A percentile compares a stretch with the other conserved stretches of the same genome.
These are phyloP conservation scores for Nomada fabriciana DNA, from an alignment of 2,888 invertebrate genomes.

Conservation along the genomic window DNA sequence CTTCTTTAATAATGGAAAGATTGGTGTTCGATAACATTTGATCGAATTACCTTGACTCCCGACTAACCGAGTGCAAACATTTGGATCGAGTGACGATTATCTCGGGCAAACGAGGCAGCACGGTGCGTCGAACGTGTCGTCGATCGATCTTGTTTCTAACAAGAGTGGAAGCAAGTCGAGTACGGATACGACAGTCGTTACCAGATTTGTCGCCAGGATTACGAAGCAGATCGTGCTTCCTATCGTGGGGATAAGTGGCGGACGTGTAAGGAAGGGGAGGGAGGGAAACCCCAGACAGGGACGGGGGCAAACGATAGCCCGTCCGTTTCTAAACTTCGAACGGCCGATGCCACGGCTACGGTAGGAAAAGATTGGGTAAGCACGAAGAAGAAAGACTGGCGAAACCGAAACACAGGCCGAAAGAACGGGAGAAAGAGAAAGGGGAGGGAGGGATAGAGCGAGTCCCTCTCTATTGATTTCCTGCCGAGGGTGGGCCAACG, in stretches of 20 bases:
- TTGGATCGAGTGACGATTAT: conserved; percentile 3
- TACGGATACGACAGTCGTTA: conserved; percentile 7
- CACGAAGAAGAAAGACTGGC: conserved; percentile 29
- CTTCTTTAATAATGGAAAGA: too few relatives aligned
- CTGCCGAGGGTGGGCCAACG: conserved; percentile 73
- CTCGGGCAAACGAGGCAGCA: neutral
- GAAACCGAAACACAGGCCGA: conserved; percentile 20
- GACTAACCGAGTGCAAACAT: neutral
- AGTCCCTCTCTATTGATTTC: conserved; percentile 73
- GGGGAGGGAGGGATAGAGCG: conserved; percentile 42
- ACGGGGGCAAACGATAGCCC: conserved; percentile 30
- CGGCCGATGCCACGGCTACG: conserved; percentile 22
- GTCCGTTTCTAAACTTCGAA: conserved; percentile 52
- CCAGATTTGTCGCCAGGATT: conserved; percentile 27
- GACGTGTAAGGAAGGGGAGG: neutral
- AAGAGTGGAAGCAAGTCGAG: neutral
- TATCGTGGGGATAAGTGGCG: conserved; percentile 11
- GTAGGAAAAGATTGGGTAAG: conserved; percentile 28
- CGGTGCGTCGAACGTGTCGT: neutral
- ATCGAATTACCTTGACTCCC: conserved; percentile 32
- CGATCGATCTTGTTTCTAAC: neutral
- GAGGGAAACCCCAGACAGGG: neutral
- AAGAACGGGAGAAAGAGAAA: conserved; percentile 22
- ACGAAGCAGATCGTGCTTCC: conserved; percentile 14
- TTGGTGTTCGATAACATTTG: conserved; percentile 25